Evolutionary conservation across 2,113 vertebrate genomes (phyloP).

Genomic region (Rafetus swinhoei): DNA sequence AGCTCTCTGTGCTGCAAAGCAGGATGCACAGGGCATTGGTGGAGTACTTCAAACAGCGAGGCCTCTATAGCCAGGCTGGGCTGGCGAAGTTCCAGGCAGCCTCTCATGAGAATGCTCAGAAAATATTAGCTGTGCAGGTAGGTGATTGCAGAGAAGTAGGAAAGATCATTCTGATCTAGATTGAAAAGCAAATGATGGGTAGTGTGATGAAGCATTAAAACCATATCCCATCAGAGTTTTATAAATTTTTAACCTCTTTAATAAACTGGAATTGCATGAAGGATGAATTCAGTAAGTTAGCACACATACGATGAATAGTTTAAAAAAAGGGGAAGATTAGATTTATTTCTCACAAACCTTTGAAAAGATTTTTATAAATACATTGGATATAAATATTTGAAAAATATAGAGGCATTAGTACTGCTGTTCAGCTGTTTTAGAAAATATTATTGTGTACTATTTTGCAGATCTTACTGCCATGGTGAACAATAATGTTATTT

Average conservation of each 20-base stretch:
- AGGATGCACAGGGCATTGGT: slow-evolving; percentile 83
- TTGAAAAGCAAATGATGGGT: slow-evolving; percentile 88
- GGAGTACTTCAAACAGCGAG: slow-evolving; percentile 83
- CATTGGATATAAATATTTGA: slow-evolving; percentile 56
- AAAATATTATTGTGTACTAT: slow-evolving; percentile 1
- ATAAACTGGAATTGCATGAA: slow-evolving; percentile 85
- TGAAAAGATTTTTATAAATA: slow-evolving; percentile 65
- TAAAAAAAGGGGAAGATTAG: slow-evolving; percentile 32
- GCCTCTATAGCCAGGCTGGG: slow-evolving; percentile 86
- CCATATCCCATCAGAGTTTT: slow-evolving; percentile 86
- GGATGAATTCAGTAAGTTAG: slow-evolving; percentile 82
- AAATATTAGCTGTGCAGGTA: slow-evolving; percentile 98
- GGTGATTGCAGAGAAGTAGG: slow-evolving; percentile 84
- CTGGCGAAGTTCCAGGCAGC: slow-evolving; percentile 90
- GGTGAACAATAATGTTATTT: slow-evolving; percentile 30
- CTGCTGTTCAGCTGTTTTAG: slow-evolving; percentile 34
- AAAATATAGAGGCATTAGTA: slow-evolving; percentile 9
- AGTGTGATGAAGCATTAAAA: slow-evolving; percentile 87
- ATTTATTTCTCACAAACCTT: slow-evolving; percentile 71
- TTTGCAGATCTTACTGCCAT: slow-evolving; percentile 34
- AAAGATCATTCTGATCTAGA: slow-evolving; percentile 84
- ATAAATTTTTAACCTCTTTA: slow-evolving; percentile 89
- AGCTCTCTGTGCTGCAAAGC: slow-evolving; percentile 90
- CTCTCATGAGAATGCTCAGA: slow-evolving; percentile 91
- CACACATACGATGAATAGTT: slow-evolving; percentile 66